Evolutionary conservation across 2,888 invertebrate genomes (phyloP).

Genomic region (Cryptocephalus primarius): DNA sequence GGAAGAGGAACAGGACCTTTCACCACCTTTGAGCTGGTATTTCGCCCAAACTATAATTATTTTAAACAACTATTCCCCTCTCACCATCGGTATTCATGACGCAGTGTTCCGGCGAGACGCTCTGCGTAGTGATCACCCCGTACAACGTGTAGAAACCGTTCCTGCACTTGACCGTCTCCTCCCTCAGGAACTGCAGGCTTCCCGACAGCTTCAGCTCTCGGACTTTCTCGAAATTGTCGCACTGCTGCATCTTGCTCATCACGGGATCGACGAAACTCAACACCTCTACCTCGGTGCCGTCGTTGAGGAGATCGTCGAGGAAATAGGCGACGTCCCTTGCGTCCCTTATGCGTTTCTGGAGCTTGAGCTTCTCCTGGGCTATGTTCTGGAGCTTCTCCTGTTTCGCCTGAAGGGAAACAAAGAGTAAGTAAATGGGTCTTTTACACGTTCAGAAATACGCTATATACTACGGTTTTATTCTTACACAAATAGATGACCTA

Average conservation of each 20-base stretch:
- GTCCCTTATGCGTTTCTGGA: constrained; percentile 45
- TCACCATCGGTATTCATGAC: constrained; percentile 47
- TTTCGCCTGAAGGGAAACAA: constrained; percentile 15
- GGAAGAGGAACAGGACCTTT: too few relatives aligned
- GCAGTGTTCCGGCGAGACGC: constrained; percentile 50
- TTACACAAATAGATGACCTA: too few relatives aligned
- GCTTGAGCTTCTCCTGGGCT: constrained; percentile 34
- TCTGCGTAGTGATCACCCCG: constrained; percentile 52
- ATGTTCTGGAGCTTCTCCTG: constrained; percentile 35
- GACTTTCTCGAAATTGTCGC: constrained; percentile 43
- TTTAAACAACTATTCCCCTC: neutral
- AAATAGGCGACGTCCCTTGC: constrained; percentile 51
- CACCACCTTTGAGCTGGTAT: too few relatives aligned
- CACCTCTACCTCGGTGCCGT: constrained; percentile 62
- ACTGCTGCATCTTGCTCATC: constrained; percentile 53
- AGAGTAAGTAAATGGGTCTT: too few relatives aligned
- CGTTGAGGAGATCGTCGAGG: constrained; percentile 44
- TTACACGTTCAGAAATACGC: too few relatives aligned
- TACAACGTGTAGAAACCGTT: constrained; percentile 40
- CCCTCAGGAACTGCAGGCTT: constrained; percentile 44
- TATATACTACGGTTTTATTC: too few relatives aligned
- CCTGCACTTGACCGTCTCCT: constrained; percentile 38
- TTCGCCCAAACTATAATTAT: too few relatives aligned
- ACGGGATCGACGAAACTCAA: constrained; percentile 55
- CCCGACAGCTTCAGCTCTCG: constrained; percentile 36